Evolutionary conservation across 2,888 invertebrate species (phyloP), one percentile per base, ranked within the genome.

Genomic region (Meteorus colon): DNA sequence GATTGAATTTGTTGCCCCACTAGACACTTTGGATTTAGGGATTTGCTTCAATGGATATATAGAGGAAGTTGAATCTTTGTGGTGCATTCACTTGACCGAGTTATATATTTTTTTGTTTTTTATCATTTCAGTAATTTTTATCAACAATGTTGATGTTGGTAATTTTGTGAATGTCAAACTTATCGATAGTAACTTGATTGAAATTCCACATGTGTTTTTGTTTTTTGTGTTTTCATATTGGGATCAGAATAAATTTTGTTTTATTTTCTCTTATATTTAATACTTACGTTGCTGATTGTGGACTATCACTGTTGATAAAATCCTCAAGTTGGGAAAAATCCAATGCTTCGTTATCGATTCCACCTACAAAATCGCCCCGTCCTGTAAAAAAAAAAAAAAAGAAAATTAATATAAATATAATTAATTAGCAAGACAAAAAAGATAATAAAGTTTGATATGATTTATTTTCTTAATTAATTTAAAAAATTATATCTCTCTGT

Each of bases 291-390:
- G 89, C 87, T 29, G 88, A 86, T 76, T 88, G 88, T 72, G 88
- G 88, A 75, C 87, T 88, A 81, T 94, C 94, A 86, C 94, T 94
- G 90, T 95, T 96, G 91, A 97, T 96, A 90, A 96, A 96, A 85
- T 96, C 96, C 89, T 96, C 96, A 90, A 97, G 90, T 88, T 96
- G 94, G 76, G 94, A 94, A 89, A 95, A 94, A 89, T 95, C 95
- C 84, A 95, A 90, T 27, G 94, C 94, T 85, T 95, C 95, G 91
- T 95, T 97, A 91, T 97, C 97, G 86, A 97, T 96, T 84, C 96
- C 95, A 82, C 95, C 95, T 82, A 94, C 93, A 88, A 95, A 95
- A 89, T 95, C 95, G 83, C 93, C 92, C 83, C 96, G 94, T 91
- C 95, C 96, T 96, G 91, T 24, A 24, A 24, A 45, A 80, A 90